phyloP scores from a whole-genome alignment of 2,797 vertebrate species.

The Furcifer pardalis region DNA sequence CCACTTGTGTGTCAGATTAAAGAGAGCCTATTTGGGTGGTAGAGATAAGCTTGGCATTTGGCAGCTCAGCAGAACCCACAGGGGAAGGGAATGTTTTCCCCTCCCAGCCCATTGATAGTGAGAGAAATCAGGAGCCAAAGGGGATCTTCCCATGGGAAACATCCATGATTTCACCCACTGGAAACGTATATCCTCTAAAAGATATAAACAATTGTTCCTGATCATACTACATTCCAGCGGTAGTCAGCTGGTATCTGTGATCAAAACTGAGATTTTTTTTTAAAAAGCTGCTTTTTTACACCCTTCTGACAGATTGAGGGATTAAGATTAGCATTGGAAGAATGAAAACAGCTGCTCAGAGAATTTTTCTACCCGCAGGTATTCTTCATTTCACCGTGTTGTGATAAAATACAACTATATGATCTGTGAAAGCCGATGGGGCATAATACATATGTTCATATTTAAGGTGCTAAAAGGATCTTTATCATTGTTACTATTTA shows the following conservation, averaged over 20 bases:
- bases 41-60: conserved; percentile 32
- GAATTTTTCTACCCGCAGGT: neutral
- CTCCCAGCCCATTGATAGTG: conserved; percentile 56
- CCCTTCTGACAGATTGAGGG: neutral
- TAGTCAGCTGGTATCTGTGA: neutral
- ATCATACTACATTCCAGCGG: neutral
- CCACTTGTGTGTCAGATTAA: conserved; percentile 19
- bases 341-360: neutral
- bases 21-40: conserved; percentile 22
- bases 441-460: neutral
- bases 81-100: neutral
- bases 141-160: conserved; percentile 39
- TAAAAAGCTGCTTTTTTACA: neutral
- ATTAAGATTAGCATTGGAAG: neutral
- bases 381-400: neutral
- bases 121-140: conserved; percentile 5
- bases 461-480: neutral
- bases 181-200: neutral
- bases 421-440: neutral
- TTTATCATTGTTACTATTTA: neutral
- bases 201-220: neutral
- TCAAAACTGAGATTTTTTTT: neutral
- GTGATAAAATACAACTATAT: neutral
- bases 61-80: neutral
- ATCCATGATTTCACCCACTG: neutral